Percentiles rank a stretch among this genome's conserved stretches.
Evolutionary conservation across 2,797 vertebrate genomes (phyloP).

Genomic region (Tragopan temminckii): DNA sequence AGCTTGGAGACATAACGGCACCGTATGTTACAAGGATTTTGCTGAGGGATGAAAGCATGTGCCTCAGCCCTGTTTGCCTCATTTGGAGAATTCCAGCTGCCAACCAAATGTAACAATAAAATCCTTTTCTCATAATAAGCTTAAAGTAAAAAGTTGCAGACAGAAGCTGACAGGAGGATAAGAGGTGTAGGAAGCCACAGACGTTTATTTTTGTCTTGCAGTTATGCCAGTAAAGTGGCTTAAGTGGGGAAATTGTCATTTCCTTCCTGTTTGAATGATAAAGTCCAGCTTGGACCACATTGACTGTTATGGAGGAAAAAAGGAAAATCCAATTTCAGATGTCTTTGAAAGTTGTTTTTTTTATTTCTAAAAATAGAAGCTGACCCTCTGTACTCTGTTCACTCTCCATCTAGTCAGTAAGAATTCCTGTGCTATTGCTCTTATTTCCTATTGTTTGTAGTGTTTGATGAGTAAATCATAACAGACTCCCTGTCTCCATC

Average conservation of each 20-base stretch:
- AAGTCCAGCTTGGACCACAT: background rate
- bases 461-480: background rate
- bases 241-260: conserved; percentile 20
- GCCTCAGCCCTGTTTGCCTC: conserved; percentile 12
- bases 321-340: background rate
- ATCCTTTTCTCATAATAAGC: background rate
- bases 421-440: background rate
- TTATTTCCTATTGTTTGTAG: background rate
- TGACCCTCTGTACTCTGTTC: background rate
- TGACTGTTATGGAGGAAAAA: background rate
- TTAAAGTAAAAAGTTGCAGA: conserved; percentile 12
- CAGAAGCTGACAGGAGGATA: background rate
- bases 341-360: background rate
- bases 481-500: background rate
- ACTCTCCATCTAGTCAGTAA: background rate
- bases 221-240: background rate
- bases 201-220: conserved; percentile 9
- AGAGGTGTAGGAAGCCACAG: background rate
- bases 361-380: background rate
- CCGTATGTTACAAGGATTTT: conserved; percentile 33
- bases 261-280: background rate
- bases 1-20: background rate
- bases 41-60: background rate
- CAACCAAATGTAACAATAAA: background rate
- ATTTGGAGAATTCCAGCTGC: conserved; percentile 39